A percentile compares a stretch with the other conserved stretches of the same genome.
Conservation (phyloP, 2,113 vertebrate genomes). For the Urocolius indicus region DNA sequence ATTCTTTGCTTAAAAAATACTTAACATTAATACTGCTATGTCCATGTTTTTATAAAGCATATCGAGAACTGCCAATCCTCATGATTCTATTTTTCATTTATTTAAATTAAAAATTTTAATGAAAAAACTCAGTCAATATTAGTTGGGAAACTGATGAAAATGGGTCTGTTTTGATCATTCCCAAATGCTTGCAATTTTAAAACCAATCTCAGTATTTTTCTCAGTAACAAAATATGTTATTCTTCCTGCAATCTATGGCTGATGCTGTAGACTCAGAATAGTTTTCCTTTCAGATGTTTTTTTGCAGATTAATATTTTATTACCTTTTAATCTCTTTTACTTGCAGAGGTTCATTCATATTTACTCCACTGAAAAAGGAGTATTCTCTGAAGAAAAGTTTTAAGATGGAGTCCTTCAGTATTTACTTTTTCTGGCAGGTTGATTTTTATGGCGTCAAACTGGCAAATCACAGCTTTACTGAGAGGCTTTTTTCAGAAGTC, state of each 20-base stretch:
- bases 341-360: not conserved
- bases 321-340: not conserved
- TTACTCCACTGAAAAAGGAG: not conserved
- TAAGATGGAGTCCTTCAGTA: not conserved
- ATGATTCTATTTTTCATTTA: not conserved
- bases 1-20: not conserved
- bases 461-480: not conserved
- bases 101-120: not conserved
- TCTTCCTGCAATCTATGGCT: not conserved
- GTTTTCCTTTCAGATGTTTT: not conserved
- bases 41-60: not conserved
- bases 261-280: not conserved
- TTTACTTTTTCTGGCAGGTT: not conserved
- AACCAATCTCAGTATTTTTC: not conserved
- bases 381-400: not conserved
- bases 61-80: rapidly evolving
- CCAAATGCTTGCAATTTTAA: not conserved
- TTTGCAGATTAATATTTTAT: not conserved
- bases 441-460: not conserved
- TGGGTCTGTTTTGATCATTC: not conserved
- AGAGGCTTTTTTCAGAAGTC: not conserved
- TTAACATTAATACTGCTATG: not conserved
- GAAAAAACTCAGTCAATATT: not conserved
- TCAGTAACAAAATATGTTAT: not conserved
- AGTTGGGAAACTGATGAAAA: not conserved